Conservation (phyloP, 2,113 vertebrate species). For the Pterocles burchelli region DNA sequence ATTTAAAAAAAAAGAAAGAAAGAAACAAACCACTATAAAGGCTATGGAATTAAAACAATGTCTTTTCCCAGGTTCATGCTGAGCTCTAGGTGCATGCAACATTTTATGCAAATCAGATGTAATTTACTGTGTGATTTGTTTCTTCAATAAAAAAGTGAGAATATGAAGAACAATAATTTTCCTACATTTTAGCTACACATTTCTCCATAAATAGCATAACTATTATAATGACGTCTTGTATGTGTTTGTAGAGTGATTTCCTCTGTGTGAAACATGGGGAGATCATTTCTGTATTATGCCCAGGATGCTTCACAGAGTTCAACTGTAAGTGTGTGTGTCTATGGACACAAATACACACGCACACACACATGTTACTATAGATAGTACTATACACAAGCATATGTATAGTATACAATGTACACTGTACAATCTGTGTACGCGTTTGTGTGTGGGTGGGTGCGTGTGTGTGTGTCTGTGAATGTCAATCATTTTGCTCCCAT, state of each 20-base stretch:
- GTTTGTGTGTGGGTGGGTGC: not conserved
- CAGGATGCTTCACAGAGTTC: not conserved
- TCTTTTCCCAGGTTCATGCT: conserved; percentile 44
- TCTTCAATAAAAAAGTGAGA: conserved; percentile 55
- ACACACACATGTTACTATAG: not conserved
- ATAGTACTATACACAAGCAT: not conserved
- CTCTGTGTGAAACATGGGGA: not conserved
- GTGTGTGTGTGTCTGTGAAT: accelerated
- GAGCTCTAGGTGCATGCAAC: conserved; percentile 14
- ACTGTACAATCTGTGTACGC: accelerated
- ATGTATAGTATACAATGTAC: not conserved
- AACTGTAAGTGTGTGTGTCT: not conserved
- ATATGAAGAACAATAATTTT: conserved; percentile 23
- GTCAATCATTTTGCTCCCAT: not conserved
- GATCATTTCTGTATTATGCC: not conserved
- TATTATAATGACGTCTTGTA: conserved; percentile 61
- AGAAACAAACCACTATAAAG: not conserved
- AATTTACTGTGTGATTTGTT: conserved; percentile 70
- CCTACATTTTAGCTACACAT: conserved; percentile 35
- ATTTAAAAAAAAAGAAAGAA: not conserved
- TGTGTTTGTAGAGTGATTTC: conserved; percentile 39
- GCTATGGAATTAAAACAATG: conserved; percentile 64
- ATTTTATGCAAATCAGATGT: conserved; percentile 51
- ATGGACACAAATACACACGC: not conserved
- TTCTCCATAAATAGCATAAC: conserved; percentile 60